These are phyloP conservation scores for Galleria mellonella DNA, from an alignment of 1,140 invertebrate species.

Conservation along the genomic window DNA sequence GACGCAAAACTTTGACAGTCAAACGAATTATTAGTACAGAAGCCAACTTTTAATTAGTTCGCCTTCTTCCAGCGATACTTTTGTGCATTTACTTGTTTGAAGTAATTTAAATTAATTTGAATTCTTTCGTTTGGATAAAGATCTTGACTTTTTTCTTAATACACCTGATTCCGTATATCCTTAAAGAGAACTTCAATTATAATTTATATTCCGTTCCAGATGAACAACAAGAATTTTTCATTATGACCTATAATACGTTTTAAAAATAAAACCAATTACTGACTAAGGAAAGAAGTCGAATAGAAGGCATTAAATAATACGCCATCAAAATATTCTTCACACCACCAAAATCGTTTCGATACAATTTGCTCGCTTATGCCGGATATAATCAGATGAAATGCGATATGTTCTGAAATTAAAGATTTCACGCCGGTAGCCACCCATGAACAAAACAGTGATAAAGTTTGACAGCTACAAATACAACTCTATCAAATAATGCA, in stretches of 20 bases:
- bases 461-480: slow-evolving; percentile 20
- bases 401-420: slow-evolving; percentile 36
- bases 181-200: slow-evolving; percentile 2
- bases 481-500: slow-evolving; percentile 15
- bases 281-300: background rate
- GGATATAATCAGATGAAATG: slow-evolving; percentile 16
- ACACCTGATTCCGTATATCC: slow-evolving; percentile 1
- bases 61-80: slow-evolving; percentile 58
- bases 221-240: background rate
- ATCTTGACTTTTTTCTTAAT: slow-evolving; percentile 6
- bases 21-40: slow-evolving; percentile 73
- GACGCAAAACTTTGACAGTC: slow-evolving; percentile 70
- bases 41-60: slow-evolving; percentile 71
- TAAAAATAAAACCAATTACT: background rate
- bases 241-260: background rate
- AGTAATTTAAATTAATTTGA: slow-evolving; percentile 57
- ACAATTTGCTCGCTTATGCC: slow-evolving; percentile 13
- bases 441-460: slow-evolving; percentile 19
- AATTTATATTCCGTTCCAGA: slow-evolving; percentile 19
- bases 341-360: slow-evolving; percentile 6
- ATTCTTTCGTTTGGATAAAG: slow-evolving; percentile 28
- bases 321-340: slow-evolving; percentile 18
- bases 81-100: slow-evolving; percentile 55
- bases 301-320: slow-evolving; percentile 3
- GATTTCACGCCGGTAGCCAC: slow-evolving; percentile 43